Percentiles rank a stretch among this genome's conserved stretches.
Evolutionary conservation across 2,888 invertebrate genomes (phyloP).

Genomic region (Noctua fimbriata): DNA sequence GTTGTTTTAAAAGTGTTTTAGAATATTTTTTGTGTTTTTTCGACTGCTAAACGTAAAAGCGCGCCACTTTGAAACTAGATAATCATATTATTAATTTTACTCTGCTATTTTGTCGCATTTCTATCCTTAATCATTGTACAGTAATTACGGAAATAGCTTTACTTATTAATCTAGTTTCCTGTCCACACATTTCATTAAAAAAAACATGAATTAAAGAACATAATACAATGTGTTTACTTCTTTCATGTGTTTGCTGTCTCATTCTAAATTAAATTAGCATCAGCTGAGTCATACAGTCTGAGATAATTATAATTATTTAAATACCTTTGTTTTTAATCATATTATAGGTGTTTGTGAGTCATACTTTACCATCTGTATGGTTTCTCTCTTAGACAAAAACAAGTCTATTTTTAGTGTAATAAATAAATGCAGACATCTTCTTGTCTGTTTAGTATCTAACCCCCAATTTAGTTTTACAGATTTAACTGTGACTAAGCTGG

Average conservation of each 20-base stretch:
- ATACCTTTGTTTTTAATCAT: constrained; percentile 31
- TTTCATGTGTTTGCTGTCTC: neutral
- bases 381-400: constrained; percentile 17
- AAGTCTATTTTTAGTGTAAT: constrained; percentile 3
- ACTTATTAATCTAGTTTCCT: neutral
- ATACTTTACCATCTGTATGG: constrained; percentile 7
- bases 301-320: constrained; percentile 25
- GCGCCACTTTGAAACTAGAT: neutral
- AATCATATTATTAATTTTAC: neutral
- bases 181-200: neutral
- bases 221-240: neutral
- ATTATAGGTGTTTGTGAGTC: constrained; percentile 25
- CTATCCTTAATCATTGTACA: neutral
- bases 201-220: neutral
- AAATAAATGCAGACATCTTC: neutral
- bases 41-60: neutral
- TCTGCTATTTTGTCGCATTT: neutral
- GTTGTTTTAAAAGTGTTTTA: neutral
- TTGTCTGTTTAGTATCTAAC: neutral
- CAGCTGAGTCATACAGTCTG: constrained; percentile 22
- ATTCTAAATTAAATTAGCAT: constrained; percentile 12
- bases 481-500: neutral
- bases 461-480: too few species aligned
- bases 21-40: neutral
- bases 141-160: neutral